These are phyloP conservation scores for Metallyticus violacea DNA, from an alignment of 2,888 invertebrate genomes.

Conservation along the genomic window DNA sequence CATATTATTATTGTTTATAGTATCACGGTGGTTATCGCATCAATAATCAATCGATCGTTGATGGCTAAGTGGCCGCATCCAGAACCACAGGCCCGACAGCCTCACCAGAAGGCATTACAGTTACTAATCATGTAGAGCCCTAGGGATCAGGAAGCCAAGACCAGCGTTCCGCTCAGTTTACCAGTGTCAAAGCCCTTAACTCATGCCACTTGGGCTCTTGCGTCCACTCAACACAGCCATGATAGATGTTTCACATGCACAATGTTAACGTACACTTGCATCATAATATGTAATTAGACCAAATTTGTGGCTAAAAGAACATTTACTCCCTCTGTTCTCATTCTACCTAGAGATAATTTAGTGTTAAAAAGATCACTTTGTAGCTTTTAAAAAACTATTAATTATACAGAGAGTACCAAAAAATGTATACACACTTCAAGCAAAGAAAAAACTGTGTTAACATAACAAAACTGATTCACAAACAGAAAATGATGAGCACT, in stretches of 20 bases:
- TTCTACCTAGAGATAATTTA: no score
- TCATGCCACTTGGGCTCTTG: no score
- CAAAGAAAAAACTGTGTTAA: no score
- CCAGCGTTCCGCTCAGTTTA: not conserved
- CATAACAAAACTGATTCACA: no score
- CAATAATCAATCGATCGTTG: constrained; percentile 16
- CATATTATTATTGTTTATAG: constrained; percentile 14
- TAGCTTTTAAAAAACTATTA: no score
- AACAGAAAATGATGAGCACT: no score
- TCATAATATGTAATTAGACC: not conserved
- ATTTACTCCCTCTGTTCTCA: no score
- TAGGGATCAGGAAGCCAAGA: not conserved
- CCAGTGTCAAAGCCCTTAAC: not conserved
- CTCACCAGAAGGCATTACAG: not conserved
- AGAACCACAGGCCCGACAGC: not conserved
- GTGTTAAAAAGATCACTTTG: no score
- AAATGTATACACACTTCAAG: no score
- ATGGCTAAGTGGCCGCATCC: constrained; percentile 3
- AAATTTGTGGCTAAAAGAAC: not conserved
- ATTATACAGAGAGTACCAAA: no score
- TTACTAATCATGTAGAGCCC: not conserved
- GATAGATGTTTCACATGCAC: no score
- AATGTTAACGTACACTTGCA: not conserved
- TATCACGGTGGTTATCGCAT: not conserved
- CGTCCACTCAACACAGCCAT: not conserved